phyloP scores from a whole-genome alignment of 2,797 vertebrate species.

The Sebastolobus altivelis region DNA sequence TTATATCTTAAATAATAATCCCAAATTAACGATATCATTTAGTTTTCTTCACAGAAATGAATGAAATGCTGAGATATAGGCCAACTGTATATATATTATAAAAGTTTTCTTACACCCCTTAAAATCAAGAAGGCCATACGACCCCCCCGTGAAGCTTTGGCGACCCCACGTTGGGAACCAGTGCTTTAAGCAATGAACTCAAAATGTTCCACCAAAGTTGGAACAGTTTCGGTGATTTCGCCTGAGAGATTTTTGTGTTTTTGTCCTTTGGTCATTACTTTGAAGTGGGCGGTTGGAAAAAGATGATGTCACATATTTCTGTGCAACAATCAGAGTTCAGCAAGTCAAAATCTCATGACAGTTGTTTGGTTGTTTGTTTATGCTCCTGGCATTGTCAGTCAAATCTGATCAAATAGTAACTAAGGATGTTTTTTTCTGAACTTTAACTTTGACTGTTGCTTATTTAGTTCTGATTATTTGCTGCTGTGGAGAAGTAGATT shows the following conservation, averaged over 20 bases:
- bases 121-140: no score
- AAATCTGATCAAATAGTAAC: neutral
- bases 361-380: neutral
- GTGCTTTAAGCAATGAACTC: neutral
- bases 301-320: neutral
- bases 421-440: neutral
- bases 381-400: neutral
- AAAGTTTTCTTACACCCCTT: no score
- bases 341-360: neutral
- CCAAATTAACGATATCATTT: no score
- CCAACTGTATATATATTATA: no score
- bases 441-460: neutral
- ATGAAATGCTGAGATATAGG: no score
- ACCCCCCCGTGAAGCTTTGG: no score
- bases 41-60: no score
- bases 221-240: no score
- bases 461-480: conserved; percentile 5
- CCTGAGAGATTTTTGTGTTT: neutral
- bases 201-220: no score
- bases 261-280: neutral
- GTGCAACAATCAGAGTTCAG: neutral
- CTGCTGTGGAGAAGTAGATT: neutral
- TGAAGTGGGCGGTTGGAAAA: neutral
- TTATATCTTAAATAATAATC: no score
- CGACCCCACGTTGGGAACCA: no score